Evolutionary conservation across 2,888 invertebrate species (phyloP).

Genomic region (Nephrotoma flavescens): DNA sequence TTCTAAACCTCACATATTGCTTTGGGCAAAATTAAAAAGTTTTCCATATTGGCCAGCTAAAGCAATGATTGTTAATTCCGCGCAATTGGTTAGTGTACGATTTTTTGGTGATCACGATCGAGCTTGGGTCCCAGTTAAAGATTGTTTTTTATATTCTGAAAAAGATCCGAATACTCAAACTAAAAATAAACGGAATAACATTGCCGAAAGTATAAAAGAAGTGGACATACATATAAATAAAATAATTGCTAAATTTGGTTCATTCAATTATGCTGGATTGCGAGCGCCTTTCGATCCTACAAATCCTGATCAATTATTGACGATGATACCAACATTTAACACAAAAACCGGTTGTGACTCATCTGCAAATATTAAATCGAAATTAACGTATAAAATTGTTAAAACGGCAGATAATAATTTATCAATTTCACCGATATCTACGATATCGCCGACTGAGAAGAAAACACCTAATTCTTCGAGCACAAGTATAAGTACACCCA

Average conservation of each 20-base stretch:
- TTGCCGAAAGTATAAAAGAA: constrained; percentile 54
- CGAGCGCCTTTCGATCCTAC: constrained; percentile 51
- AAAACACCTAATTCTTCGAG: neutral
- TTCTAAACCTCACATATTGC: constrained; percentile 72
- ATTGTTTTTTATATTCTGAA: constrained; percentile 70
- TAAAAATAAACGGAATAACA: constrained; percentile 36
- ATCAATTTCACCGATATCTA: constrained; percentile 18
- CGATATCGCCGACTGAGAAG: neutral
- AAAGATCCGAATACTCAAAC: constrained; percentile 47
- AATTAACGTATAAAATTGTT: constrained; percentile 30
- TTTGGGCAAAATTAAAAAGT: constrained; percentile 94
- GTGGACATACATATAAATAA: constrained; percentile 60
- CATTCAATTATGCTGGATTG: constrained; percentile 57
- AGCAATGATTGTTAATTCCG: constrained; percentile 50
- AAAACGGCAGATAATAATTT: constrained; percentile 29
- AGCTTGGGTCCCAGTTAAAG: constrained; percentile 74
- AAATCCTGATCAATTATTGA: constrained; percentile 43
- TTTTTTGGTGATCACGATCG: constrained; percentile 94
- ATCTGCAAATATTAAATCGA: constrained; percentile 17
- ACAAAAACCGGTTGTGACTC: constrained; percentile 19
- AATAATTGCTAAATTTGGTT: constrained; percentile 53
- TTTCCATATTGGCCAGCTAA: constrained; percentile 98
- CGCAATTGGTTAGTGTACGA: constrained; percentile 68
- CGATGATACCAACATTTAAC: constrained; percentile 40
- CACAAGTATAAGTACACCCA: neutral